A percentile compares a stretch with the other conserved stretches of the same genome.
These are phyloP conservation scores for Oplegnathus fasciatus DNA, from an alignment of 2,113 vertebrate genomes.

Conservation along the genomic window DNA sequence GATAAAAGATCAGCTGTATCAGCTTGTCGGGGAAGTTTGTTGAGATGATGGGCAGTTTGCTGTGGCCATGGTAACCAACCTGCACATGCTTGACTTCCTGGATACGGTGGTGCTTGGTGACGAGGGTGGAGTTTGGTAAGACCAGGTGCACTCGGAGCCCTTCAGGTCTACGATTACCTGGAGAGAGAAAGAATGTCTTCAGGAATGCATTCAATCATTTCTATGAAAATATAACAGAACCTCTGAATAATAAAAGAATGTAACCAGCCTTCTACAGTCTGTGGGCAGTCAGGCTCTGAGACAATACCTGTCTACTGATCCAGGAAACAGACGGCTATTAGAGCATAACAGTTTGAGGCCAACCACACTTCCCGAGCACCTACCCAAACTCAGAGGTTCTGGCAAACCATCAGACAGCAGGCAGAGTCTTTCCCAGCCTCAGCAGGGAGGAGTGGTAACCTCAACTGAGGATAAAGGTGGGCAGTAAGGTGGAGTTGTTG, in stretches of 20 bases:
- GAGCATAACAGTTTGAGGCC: too few relatives aligned
- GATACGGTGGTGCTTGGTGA: constrained; percentile 95
- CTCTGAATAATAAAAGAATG: not conserved
- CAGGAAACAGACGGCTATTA: too few relatives aligned
- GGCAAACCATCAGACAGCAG: not conserved
- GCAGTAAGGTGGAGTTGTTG: too few relatives aligned
- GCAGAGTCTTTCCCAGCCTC: not conserved
- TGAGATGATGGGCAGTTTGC: not conserved
- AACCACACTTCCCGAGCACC: too few relatives aligned
- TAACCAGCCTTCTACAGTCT: too few relatives aligned
- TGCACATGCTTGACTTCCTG: constrained; percentile 97
- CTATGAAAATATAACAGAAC: too few relatives aligned
- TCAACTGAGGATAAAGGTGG: too few relatives aligned
- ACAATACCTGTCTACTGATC: too few relatives aligned
- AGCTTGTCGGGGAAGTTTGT: not conserved
- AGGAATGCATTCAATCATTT: not conserved
- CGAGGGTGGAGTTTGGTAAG: constrained; percentile 94
- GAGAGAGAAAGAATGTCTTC: not conserved
- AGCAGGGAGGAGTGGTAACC: not conserved
- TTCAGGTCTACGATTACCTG: constrained; percentile 96
- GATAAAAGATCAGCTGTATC: not conserved
- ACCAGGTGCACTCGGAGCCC: constrained; percentile 95
- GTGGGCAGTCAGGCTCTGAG: too few relatives aligned
- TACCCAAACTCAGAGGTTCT: too few relatives aligned
- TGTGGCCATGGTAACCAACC: constrained; percentile 82